Base-by-base conservation (phyloP, 2,797 vertebrate species). In the Galagoides demidoff region DNA sequence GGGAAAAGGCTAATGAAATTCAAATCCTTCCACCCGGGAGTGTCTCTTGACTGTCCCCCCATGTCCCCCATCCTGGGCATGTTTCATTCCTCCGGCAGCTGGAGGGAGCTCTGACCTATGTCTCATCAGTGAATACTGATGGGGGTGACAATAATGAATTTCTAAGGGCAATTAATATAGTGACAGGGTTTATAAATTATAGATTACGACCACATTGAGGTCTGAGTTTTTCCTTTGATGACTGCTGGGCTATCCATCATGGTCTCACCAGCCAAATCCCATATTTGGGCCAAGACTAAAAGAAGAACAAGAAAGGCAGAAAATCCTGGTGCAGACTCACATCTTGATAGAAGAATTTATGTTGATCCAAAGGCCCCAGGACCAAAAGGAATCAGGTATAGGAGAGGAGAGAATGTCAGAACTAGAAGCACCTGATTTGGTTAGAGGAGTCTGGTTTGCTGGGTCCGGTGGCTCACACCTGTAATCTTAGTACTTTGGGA, bases 151-250 rank as follows among this genome's bases (percentile, higher is more conserved):
- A 61, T 94, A 90, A 95, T 95, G 82, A 89, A 94, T 96, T 94
- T 95, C 86, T 77, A 59, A 87, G 63, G 73, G 77, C 76, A 89
- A 91, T 94, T 91, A 94, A 86, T 88, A 95, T 29, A n/a, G 92
- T 85, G 94, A 96, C 92, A 91, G 76, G 79, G 43, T 77, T 93
- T 88, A 85, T 96, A 96, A 95, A 94, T 95, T 95, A 92, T 61
- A 92, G 86, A 94, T 96, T 85, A 83, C 85, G 85, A 79, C 94
- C 92, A 77, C 23, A 43, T 57, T 94, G 79, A 52, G 78, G 78
- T 45, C 29, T 49, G 63, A 5, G 45, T 87, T 87, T 95, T 86
- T 85, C 66, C 63, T 93, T 70, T 95, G 85, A 90, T 87, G 78
- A 89, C 70, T 52, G 86, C 59, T 43, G 76, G 92, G 89, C 86